Conservation (phyloP, 2,888 invertebrate genomes). For the Baccha elongata region DNA sequence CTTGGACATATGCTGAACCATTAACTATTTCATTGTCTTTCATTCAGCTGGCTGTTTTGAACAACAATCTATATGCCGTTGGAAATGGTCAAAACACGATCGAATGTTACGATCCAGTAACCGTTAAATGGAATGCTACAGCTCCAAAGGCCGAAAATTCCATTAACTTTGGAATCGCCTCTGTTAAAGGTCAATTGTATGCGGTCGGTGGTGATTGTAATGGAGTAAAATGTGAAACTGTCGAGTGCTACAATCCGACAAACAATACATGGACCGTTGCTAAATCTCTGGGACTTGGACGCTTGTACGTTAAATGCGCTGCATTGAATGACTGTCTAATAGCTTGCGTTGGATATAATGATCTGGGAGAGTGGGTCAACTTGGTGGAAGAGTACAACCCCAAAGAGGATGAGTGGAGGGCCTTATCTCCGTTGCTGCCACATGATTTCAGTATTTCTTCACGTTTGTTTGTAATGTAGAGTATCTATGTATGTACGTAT, state of each 20-base stretch:
- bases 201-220: slow-evolving; percentile 5
- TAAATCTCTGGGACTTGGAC: slow-evolving; percentile 3
- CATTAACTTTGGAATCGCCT: background rate
- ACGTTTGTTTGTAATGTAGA: background rate
- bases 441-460: slow-evolving; percentile 34
- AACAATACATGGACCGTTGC: background rate
- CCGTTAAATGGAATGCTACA: slow-evolving; percentile 7
- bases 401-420: slow-evolving; percentile 1
- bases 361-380: background rate
- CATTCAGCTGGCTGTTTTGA: slow-evolving; percentile 3
- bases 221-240: background rate
- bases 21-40: background rate
- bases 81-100: slow-evolving; percentile 1
- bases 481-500: too few relatives aligned
- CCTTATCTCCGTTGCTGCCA: background rate
- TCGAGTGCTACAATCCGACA: background rate
- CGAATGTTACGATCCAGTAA: slow-evolving; percentile 5
- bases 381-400: slow-evolving; percentile 16
- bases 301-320: slow-evolving; percentile 8
- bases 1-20: slow-evolving; percentile 8
- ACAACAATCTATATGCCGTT: background rate
- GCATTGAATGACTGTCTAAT: background rate
- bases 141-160: background rate
- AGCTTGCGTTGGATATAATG: slow-evolving; percentile 12
- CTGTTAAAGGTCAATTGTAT: background rate